Evolutionary conservation across 2,888 invertebrate genomes (phyloP), one percentile per base, ranked within the genome.

Genomic region (Pardosa pseudoannulata): DNA sequence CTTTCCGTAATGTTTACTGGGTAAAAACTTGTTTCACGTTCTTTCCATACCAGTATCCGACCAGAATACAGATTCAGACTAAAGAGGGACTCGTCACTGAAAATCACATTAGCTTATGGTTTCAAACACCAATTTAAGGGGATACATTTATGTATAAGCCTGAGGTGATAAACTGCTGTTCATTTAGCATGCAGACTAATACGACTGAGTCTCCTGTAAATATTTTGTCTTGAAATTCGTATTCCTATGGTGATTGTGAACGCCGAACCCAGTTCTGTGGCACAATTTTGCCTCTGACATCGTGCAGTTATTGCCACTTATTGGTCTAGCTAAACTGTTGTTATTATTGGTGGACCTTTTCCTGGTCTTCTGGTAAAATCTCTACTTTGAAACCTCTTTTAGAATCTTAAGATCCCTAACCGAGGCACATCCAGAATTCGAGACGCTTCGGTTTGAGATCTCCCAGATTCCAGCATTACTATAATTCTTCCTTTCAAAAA

Each of bases 191-290:
- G 41, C 29, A 41, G 0, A 46, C 0, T 29, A 68, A 36, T 11
- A 23, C 2, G 32, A 68, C 29, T 36, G 32, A 68, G 16, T 68
- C 68, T 68, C 19, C 32, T 32, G 23, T 36, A 68, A 68, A 11
- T 13, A 29, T 2, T 31, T 36, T 74, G 74, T 23, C 36, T 64
- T 11, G 32, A 62, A 74, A 74, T 1, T 74, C 62, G 19, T 74
- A 62, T 19, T 36, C n/a, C 74, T 74, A 6, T 74, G 36, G 27
- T 27, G 32, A 32, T 13, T 31, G 64, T 31, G 62, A 74, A 39
- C 36, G 19, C 62, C 62, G 64, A 62, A 74, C 39, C 36, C 23
- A 64, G 36, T 74, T 74, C 62, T 74, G 16, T 74, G 62, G 62
- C 62, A 62, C 62, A 32, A 64, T 13, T 23, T 23, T 36, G 9